Conservation (phyloP, 2,888 invertebrate genomes). For the Neria commutata region DNA sequence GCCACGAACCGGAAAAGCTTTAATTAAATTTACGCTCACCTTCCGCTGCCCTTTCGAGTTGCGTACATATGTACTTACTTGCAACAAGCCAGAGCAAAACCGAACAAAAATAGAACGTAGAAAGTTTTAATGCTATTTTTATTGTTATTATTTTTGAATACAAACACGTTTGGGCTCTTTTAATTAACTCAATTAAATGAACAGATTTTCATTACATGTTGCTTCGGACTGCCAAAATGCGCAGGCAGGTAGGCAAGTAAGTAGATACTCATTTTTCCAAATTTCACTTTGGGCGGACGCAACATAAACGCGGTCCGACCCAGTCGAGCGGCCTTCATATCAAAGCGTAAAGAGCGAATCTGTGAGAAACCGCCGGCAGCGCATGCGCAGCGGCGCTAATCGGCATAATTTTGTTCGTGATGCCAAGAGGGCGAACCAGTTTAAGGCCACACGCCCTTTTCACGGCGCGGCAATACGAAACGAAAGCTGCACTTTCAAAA, state of each 20-base stretch:
- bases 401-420: neutral
- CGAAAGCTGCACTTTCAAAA: neutral
- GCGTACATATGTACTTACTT: no score
- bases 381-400: neutral
- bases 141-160: neutral
- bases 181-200: slow-evolving; percentile 49
- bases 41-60: neutral
- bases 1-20: neutral
- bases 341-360: neutral
- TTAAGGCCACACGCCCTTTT: neutral
- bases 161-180: slow-evolving; percentile 34
- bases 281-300: neutral
- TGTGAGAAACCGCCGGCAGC: neutral
- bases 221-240: slow-evolving; percentile 1
- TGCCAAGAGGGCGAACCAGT: neutral
- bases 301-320: neutral
- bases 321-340: neutral
- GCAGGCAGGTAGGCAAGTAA: no score
- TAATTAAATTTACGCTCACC: neutral
- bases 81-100: no score
- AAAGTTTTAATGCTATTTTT: slow-evolving; percentile 41
- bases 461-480: neutral
- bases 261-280: neutral
- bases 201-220: slow-evolving; percentile 36
- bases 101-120: slow-evolving; percentile 48